Evolutionary conservation across 2,888 invertebrate species (phyloP).

Genomic region (Erpobdella octoculata): DNA sequence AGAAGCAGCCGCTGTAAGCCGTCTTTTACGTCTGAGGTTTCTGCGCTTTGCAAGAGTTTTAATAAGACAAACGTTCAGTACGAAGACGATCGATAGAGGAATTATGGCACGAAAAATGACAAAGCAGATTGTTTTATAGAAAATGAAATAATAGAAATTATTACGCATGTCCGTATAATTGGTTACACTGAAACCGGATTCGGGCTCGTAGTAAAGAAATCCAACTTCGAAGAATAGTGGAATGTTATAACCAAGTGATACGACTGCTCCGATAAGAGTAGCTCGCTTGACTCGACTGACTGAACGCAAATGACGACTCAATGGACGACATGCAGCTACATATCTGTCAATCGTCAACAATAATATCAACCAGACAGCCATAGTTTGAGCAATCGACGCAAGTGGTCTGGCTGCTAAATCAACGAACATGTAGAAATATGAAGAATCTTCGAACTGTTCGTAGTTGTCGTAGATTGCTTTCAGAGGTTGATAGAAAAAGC

Average conservation of each 20-base stretch:
- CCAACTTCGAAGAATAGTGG: constrained; percentile 37
- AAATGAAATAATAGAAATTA: constrained; percentile 33
- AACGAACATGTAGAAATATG: constrained; percentile 27
- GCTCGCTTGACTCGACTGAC: constrained; percentile 29
- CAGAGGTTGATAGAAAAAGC: constrained; percentile 36
- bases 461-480: constrained; percentile 29
- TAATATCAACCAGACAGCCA: constrained; percentile 38
- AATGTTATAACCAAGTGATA: constrained; percentile 37
- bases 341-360: constrained; percentile 39
- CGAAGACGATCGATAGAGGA: constrained; percentile 34
- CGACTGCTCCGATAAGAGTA: constrained; percentile 28
- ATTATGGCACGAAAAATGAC: constrained; percentile 37
- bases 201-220: constrained; percentile 14
- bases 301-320: constrained; percentile 33
- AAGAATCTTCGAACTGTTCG: background rate
- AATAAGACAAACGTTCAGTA: constrained; percentile 35
- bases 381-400: constrained; percentile 37
- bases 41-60: constrained; percentile 27
- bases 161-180: constrained; percentile 24
- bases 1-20: background rate
- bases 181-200: background rate
- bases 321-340: constrained; percentile 38
- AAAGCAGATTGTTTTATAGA: constrained; percentile 37
- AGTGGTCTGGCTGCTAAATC: constrained; percentile 35
- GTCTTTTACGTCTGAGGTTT: constrained; percentile 7